Conservation (phyloP, 2,888 invertebrate genomes). For the Cinara cedri region DNA sequence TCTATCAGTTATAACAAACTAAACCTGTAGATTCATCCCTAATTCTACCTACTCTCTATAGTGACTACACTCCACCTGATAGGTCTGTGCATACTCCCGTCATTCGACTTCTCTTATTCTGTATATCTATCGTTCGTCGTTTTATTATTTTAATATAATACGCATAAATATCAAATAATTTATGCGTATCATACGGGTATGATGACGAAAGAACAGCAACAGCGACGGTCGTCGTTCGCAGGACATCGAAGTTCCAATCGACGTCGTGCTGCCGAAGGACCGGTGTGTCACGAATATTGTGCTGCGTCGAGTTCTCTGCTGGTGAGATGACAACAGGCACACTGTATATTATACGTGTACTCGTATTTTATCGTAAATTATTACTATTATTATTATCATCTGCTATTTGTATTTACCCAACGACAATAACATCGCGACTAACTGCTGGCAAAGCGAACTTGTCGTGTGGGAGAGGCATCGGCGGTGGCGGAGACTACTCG, state of each 20-base stretch:
- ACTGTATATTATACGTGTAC: no score
- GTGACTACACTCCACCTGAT: no score
- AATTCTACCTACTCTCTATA: no score
- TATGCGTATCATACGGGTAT: no score
- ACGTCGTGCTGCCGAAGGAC: constrained; percentile 32
- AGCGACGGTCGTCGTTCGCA: not conserved
- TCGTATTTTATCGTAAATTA: not conserved
- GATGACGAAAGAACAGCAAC: not conserved
- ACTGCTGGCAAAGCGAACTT: not conserved
- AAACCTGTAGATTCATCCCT: no score
- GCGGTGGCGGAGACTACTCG: constrained; percentile 3
- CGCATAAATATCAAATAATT: not conserved
- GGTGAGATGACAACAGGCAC: no score
- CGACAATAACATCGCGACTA: no score
- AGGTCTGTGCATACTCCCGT: no score
- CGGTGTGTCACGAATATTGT: constrained; percentile 19
- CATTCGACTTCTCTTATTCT: no score
- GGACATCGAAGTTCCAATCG: constrained; percentile 13
- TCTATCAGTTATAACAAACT: no score
- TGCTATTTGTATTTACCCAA: no score
- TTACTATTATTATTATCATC: not conserved
- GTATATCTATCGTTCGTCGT: not conserved
- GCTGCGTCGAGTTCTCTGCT: not conserved
- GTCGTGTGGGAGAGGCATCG: constrained; percentile 25
- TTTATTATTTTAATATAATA: not conserved